A percentile compares a stretch with the other conserved stretches of the same genome.
Conservation (phyloP, 1,140 invertebrate species). For the Leptonema lineaticorne region DNA sequence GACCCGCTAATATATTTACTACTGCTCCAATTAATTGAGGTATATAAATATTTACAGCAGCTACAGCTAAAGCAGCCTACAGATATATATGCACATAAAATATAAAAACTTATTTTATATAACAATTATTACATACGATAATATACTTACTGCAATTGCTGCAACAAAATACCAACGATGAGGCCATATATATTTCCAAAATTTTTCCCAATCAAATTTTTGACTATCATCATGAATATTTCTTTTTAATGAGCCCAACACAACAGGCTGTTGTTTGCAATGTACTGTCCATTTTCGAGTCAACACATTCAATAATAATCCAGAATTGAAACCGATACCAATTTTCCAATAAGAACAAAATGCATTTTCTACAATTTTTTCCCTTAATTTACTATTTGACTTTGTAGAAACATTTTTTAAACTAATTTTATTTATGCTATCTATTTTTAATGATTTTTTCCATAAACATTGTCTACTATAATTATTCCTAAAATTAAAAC, state of each 20-base stretch:
- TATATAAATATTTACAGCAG: constrained; percentile 41
- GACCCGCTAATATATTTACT: constrained; percentile 36
- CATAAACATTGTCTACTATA: constrained; percentile 14
- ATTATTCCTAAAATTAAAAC: constrained; percentile 16
- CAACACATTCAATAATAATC: constrained; percentile 29
- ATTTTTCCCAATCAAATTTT: constrained; percentile 39
- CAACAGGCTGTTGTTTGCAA: constrained; percentile 29
- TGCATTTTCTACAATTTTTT: constrained; percentile 27
- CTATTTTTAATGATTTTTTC: not conserved
- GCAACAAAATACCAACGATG: constrained; percentile 34
- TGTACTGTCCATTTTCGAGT: constrained; percentile 31
- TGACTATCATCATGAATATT: constrained; percentile 24
- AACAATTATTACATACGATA: not conserved
- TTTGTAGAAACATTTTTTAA: constrained; percentile 19
- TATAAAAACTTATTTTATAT: too few relatives aligned
- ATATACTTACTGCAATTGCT: constrained; percentile 35
- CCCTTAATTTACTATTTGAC: not conserved
- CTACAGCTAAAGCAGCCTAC: constrained; percentile 38
- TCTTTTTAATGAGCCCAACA: constrained; percentile 2
- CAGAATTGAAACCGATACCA: constrained; percentile 29
- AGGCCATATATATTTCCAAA: constrained; percentile 35
- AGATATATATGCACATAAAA: constrained; percentile 30
- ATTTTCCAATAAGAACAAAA: constrained; percentile 35
- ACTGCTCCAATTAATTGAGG: constrained; percentile 39
- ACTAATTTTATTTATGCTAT: constrained; percentile 5